These are phyloP conservation scores for Limnephilus rhombicus DNA, from an alignment of 2,888 invertebrate species.

Conservation along the genomic window DNA sequence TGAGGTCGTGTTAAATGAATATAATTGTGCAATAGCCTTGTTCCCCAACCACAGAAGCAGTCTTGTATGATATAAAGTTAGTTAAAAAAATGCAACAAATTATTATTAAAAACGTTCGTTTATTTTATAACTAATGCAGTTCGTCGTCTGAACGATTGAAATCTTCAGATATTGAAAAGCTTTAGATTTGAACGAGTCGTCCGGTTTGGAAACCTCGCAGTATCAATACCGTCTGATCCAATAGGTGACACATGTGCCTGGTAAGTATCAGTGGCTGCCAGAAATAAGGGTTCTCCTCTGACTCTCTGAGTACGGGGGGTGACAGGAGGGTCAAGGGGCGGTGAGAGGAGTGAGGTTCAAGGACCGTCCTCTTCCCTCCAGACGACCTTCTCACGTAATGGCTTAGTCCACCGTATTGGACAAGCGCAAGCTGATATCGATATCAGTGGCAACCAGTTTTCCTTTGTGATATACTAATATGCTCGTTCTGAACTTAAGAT, in stretches of 20 bases:
- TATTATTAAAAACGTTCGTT: too few relatives aligned
- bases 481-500: neutral
- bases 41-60: too few relatives aligned
- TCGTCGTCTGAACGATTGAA: neutral
- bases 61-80: too few relatives aligned
- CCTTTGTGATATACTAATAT: neutral
- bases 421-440: neutral
- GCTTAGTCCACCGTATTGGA: neutral
- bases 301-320: neutral
- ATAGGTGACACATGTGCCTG: neutral
- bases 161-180: neutral
- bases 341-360: neutral
- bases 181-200: neutral
- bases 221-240: neutral
- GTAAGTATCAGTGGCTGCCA: neutral
- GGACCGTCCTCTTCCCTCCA: neutral
- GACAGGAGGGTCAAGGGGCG: neutral
- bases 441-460: neutral
- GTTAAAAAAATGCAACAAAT: too few relatives aligned
- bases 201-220: neutral
- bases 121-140: too few relatives aligned
- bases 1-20: too few relatives aligned
- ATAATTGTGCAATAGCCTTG: too few relatives aligned
- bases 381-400: conserved; percentile 1
- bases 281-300: neutral